phyloP scores from a whole-genome alignment of 2,797 vertebrate genomes.

The Psittacula derbiana region DNA sequence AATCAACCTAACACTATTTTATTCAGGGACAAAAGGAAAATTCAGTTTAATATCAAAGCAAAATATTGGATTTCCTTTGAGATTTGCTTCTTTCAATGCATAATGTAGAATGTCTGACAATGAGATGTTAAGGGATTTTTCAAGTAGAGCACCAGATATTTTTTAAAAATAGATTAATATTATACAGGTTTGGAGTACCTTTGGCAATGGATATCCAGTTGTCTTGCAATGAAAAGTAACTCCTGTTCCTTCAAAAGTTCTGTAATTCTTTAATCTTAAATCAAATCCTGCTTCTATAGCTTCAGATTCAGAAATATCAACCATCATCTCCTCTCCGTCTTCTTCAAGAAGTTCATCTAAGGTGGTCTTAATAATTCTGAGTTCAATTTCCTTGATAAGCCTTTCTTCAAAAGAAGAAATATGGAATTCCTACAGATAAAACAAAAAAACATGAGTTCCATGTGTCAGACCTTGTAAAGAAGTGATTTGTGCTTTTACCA shows the following conservation, averaged over 20 bases:
- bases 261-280: constrained; percentile 91
- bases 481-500: neutral
- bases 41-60: neutral
- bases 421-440: constrained; percentile 87
- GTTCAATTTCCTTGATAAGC: constrained; percentile 96
- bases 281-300: constrained; percentile 86
- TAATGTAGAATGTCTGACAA: neutral
- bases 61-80: neutral
- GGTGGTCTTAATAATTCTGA: constrained; percentile 91
- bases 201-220: constrained; percentile 89
- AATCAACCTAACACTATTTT: neutral
- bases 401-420: constrained; percentile 94
- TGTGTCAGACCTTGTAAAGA: neutral
- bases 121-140: neutral
- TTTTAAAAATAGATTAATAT: neutral
- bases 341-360: constrained; percentile 91
- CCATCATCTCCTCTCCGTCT: constrained; percentile 88
- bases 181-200: constrained; percentile 76
- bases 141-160: neutral
- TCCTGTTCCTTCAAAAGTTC: constrained; percentile 92
- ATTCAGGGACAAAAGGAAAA: neutral
- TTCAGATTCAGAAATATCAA: constrained; percentile 85
- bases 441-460: neutral
- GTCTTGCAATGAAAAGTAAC: constrained; percentile 96
- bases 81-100: neutral